Base-by-base conservation (phyloP, 2,797 vertebrate species). In the Pipistrellus kuhlii region DNA sequence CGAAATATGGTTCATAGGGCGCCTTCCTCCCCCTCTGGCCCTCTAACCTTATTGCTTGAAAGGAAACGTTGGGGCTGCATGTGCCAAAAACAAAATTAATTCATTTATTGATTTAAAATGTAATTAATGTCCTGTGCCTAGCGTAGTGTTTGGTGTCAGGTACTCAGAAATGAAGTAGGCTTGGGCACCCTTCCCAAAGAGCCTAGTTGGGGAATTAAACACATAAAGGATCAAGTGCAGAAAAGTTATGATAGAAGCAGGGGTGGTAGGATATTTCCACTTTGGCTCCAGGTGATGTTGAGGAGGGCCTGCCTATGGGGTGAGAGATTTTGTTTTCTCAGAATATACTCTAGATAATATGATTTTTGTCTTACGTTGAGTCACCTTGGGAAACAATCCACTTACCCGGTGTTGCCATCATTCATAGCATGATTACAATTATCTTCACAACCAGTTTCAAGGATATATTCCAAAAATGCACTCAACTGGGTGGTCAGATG, bases 381-480 rank as follows among this genome's bases (percentile, higher is more conserved):
- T 71, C 44, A 32, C 59, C 17, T 44, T 62, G 62, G 35, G 46
- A 84, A 84, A 78, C 18, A 62, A 83, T 46, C 35, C 10, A 32
- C 15, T 30, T 35, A 20, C 12, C 35, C 72, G 48, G 35, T 32
- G n/a, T 78, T 55, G 8, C 20, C 25, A 14, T 68, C 51, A 64
- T 38, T 64, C 12, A 76, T 20, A 88, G 30, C 30, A 46, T 53
- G 38, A 84, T 84, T 13, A 21, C 23, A 46, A 15, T 71, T 64
- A n/a, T 57, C 72, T 84, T 88, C n/a, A 72, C 35, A 85, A 66
- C 35, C 46, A 72, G 23, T 55, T 94, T 77, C 46, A 84, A 32
- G 53, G 59, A 78, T 84, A 55, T n/a, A 84, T 35, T 51, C 59
- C 51, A 82, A 69, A 85, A 41, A n/a, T 4, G 11, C 38, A 38